phyloP scores from a whole-genome alignment of 2,113 vertebrate species.

The Cebidichthys violaceus region DNA sequence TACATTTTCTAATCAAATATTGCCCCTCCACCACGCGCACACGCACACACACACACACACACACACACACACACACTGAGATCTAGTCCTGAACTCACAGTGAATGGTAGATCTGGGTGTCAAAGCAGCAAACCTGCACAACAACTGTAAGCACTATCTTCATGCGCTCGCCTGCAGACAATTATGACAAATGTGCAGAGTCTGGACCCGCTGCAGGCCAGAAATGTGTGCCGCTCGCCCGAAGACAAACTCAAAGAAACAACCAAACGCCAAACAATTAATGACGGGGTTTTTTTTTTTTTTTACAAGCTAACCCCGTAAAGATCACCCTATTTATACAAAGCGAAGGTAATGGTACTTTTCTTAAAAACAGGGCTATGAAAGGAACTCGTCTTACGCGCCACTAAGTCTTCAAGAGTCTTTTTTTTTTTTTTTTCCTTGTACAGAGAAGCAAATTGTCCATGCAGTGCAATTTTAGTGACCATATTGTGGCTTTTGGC shows the following conservation, averaged over 20 bases:
- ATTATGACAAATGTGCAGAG: slow-evolving; percentile 70
- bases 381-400: slow-evolving; percentile 53
- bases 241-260: slow-evolving; percentile 64
- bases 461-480: slow-evolving; percentile 74
- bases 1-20: not conserved
- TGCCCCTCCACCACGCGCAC: not conserved
- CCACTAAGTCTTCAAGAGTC: slow-evolving; percentile 49
- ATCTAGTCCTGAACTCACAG: not conserved
- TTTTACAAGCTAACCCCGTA: slow-evolving; percentile 44
- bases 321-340: slow-evolving; percentile 19
- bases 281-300: slow-evolving; percentile 58
- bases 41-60: not conserved
- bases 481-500: slow-evolving; percentile 84
- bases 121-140: slow-evolving; percentile 59
- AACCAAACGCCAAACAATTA: slow-evolving; percentile 32
- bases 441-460: slow-evolving; percentile 69
- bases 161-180: slow-evolving; percentile 60
- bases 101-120: slow-evolving; percentile 25
- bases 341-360: slow-evolving; percentile 23
- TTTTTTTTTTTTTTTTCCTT: slow-evolving; percentile 54
- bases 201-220: slow-evolving; percentile 53
- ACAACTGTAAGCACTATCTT: slow-evolving; percentile 64
- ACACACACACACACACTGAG: not conserved
- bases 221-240: slow-evolving; percentile 56
- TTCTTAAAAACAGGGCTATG: slow-evolving; percentile 26